Evolutionary conservation across 2,797 vertebrate species (phyloP), one percentile per base, ranked within the genome.

Genomic region (Coreius guichenoti): DNA sequence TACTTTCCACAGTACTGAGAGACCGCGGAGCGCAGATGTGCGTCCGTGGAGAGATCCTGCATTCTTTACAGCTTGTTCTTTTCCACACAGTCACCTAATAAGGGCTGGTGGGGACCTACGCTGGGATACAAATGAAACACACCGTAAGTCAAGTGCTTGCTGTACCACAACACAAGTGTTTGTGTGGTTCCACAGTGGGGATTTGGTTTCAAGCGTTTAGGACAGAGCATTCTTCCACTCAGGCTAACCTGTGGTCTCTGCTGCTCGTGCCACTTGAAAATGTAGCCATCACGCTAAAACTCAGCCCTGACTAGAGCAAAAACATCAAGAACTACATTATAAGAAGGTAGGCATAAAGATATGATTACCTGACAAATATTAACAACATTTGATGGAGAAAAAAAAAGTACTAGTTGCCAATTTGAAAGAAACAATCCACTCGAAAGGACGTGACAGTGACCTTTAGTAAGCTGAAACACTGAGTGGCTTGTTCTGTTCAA

Each of bases 1-100:
- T 93, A 90, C 88, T 94, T 95, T 95, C 92, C 92, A 93, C 92
- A 93, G 94, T 89, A 89, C 88, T 56, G 88, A 91, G 74, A 93
- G 91, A 92, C 90, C 81, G 26, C 87, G 26, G 65, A 88, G 75
- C 67, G 84, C 89, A 92, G 90, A 92, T 89, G 90, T 88, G 89
- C 89, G 72, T 85, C 5, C 2, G 56, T 69, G 63, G 75, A 89
- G 76, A 90, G 83, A 86, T 85, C 58, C 85, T 87, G 83, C 88
- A 90, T 90, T 92, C 86, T 88, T 91, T 90, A 88, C 79, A 31
- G 88, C 91, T 89, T 91, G 90, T 90, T 90, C 90, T 87, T 91
- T 91, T 92, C 91, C 87, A 92, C 93, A 93, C 76, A 90, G 91
- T 84, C 88, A 84, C 90, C 91, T 92, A 91, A 92, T 93, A 91